Conservation (phyloP, 2,888 invertebrate genomes). For the Beris chalybata region DNA sequence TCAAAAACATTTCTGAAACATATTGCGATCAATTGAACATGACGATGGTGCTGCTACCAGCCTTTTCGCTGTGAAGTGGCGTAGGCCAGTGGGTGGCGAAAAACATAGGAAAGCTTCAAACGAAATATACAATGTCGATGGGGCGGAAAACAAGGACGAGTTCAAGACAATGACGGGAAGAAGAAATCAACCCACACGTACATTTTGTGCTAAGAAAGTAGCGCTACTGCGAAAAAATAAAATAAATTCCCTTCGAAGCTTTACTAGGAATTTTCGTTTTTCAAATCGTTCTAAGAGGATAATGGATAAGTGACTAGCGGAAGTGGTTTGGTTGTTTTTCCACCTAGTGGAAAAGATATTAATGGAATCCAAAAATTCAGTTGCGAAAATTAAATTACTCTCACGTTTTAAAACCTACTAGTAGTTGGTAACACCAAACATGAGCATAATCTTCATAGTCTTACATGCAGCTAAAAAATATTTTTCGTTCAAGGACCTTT, state of each 20-base stretch:
- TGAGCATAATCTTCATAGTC: too few relatives aligned
- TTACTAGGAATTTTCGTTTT: neutral
- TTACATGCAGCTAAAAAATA: too few relatives aligned
- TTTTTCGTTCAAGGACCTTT: too few relatives aligned
- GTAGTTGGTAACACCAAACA: too few relatives aligned
- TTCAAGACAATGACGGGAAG: neutral
- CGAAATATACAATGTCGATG: neutral
- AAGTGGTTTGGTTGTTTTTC: too few relatives aligned
- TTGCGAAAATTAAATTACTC: too few relatives aligned
- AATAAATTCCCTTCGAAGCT: neutral
- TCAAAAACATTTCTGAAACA: conserved; percentile 34
- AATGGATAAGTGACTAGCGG: neutral
- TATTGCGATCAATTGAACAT: conserved; percentile 38
- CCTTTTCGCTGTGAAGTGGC: neutral
- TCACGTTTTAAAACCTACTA: too few relatives aligned
- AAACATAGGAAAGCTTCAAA: conserved; percentile 1
- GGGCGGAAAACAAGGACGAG: neutral
- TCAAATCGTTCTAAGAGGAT: neutral
- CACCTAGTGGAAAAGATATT: too few relatives aligned
- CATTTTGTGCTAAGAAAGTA: neutral
- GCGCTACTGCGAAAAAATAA: neutral
- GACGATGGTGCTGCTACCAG: conserved; percentile 1
- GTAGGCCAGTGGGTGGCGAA: neutral
- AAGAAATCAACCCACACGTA: neutral
- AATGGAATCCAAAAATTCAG: too few relatives aligned